These are phyloP conservation scores for Diloba caeruleocephala DNA, from an alignment of 2,888 invertebrate species.

Conservation along the genomic window DNA sequence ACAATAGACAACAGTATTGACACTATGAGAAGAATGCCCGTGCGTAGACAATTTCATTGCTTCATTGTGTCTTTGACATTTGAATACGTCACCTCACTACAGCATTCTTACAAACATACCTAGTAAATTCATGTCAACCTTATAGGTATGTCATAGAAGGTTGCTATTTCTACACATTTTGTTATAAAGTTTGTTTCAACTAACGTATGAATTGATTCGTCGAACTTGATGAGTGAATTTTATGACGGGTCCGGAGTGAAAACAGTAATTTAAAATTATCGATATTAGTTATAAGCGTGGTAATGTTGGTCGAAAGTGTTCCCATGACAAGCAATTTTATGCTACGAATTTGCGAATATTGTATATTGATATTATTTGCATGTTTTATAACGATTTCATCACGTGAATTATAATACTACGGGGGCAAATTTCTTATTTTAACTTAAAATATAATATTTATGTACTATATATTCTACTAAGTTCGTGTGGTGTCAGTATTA, in stretches of 20 bases:
- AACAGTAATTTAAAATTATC: conserved; percentile 56
- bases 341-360: conserved; percentile 27
- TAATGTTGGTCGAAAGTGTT: conserved; percentile 50
- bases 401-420: background rate
- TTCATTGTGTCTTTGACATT: conserved; percentile 64
- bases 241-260: conserved; percentile 51
- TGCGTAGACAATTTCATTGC: conserved; percentile 62
- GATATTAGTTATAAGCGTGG: conserved; percentile 47
- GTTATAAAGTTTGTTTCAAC: conserved; percentile 22
- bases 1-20: conserved; percentile 58
- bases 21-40: conserved; percentile 54
- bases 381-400: background rate
- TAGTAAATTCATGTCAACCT: conserved; percentile 19
- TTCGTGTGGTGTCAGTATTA: too few species aligned
- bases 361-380: conserved; percentile 3
- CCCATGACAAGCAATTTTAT: conserved; percentile 48
- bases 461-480: too few species aligned
- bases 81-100: conserved; percentile 65
- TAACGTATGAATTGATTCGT: conserved; percentile 66
- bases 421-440: too few species aligned
- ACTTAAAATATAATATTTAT: too few species aligned
- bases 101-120: conserved; percentile 53
- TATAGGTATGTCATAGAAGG: background rate
- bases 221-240: conserved; percentile 60
- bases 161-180: conserved; percentile 10